Base-by-base conservation (phyloP, 2,113 vertebrate species). In the Scortum barcoo region DNA sequence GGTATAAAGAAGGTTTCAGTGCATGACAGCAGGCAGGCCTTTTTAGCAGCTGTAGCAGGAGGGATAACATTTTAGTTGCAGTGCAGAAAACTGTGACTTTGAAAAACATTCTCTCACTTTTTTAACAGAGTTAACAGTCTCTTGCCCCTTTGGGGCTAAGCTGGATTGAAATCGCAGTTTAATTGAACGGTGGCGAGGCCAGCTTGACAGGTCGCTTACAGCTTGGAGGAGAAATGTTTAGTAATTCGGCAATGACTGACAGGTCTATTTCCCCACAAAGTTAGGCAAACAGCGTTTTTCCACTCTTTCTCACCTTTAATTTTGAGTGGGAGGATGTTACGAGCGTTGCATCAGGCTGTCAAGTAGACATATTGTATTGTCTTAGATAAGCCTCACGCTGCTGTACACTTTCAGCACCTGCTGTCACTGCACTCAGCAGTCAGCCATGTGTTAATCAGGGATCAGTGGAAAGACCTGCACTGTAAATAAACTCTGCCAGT, bases 301-400 rank as follows among this genome's bases (percentile, higher is more conserved):
- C 60, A 16, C 46, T 28, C 51, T 57, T 53, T 42, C 72, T 67
- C 54, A 60, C 72, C 46, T 75, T 86, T 85, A 78, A 82, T 80
- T 86, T 62, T 36, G 20, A 66, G 46, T 28, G 40, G 38, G 65
- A 76, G 30, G 51, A 84, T 74, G 68, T 66, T 74, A 58, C 69
- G 74, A 53, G 57, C 67, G 9, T 82, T 80, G 60, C 84, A 70
- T 68, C 73, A 76, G 72, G 71, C 68, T 86, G 85, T 83, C 81
- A 89, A 61, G 51, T 10, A 46, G 12, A 69, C 17, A 28, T 26
- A 44, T 48, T 76, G 60, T 46, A 73, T 78, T 83, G 76, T 78
- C 60, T 81, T 40, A 19, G 46, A 72, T 76, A 61, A 77, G 50
- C 62, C 30, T 69, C 50, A 50, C 30, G 0, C 68, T 51, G 53